Conservation (phyloP, 1,140 invertebrate genomes). For the Anoplolepis gracilipes region DNA sequence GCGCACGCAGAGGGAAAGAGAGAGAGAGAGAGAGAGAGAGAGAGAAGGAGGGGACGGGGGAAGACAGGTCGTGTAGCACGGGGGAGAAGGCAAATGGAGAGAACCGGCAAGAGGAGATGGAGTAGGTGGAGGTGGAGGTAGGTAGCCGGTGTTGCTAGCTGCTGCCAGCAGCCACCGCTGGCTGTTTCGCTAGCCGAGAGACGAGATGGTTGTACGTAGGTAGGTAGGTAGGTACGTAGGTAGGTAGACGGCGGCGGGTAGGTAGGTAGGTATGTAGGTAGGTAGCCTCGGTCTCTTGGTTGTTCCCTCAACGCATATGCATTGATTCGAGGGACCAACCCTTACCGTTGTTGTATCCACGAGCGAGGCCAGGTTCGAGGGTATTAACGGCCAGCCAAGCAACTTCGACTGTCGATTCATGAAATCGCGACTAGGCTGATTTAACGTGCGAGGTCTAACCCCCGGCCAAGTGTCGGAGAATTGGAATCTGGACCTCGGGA, state of each 20-base stretch:
- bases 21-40: background rate
- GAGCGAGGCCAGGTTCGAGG: conserved; percentile 52
- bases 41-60: background rate
- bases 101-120: conserved; percentile 51
- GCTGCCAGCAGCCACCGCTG: conserved; percentile 33
- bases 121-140: conserved; percentile 63
- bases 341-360: conserved; percentile 61
- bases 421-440: conserved; percentile 31
- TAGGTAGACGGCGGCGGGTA: conserved; percentile 45
- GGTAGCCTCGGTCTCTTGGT: conserved; percentile 50
- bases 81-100: conserved; percentile 71
- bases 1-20: conserved; percentile 11
- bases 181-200: conserved; percentile 54
- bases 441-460: conserved; percentile 29
- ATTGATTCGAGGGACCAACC: conserved; percentile 78
- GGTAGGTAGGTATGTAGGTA: conserved; percentile 58
- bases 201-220: conserved; percentile 58
- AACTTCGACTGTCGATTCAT: conserved; percentile 49
- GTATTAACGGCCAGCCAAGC: conserved; percentile 49
- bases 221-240: conserved; percentile 55
- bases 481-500: conserved; percentile 4
- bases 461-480: conserved; percentile 37
- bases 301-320: conserved; percentile 67
- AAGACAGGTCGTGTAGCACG: conserved; percentile 44
- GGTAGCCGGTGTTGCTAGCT: conserved; percentile 57